A percentile compares a stretch with the other conserved stretches of the same genome.
Conservation (phyloP, 2,888 invertebrate genomes). For the Orthosia cruda region DNA sequence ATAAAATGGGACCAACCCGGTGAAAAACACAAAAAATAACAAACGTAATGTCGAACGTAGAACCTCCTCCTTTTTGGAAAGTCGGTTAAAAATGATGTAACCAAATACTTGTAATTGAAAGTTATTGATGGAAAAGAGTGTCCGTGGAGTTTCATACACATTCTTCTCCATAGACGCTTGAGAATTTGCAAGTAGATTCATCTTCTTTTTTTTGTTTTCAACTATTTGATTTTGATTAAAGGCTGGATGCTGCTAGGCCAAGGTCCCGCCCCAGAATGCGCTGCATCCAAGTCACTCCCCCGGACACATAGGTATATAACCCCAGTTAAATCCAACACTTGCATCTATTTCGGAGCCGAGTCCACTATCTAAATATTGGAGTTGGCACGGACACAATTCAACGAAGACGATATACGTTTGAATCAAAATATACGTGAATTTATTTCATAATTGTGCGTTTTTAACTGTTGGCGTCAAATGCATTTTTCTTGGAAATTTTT, state of each 20-base stretch:
- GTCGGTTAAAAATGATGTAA: no score
- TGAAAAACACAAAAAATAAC: no score
- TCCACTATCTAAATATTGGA: slow-evolving; percentile 33
- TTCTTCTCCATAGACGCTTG: no score
- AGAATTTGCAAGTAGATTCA: no score
- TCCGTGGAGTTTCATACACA: no score
- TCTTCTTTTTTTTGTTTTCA: no score
- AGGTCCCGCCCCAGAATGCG: slow-evolving; percentile 16
- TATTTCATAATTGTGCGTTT: slow-evolving; percentile 9
- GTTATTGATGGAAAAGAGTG: no score
- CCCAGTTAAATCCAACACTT: slow-evolving; percentile 9
- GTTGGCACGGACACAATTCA: slow-evolving; percentile 50
- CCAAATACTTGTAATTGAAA: no score
- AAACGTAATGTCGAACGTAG: no score
- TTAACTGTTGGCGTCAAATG: background rate
- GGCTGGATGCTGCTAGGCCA: background rate
- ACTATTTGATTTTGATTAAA: no score
- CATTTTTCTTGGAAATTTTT: background rate
- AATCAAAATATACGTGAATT: slow-evolving; percentile 36
- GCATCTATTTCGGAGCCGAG: slow-evolving; percentile 38
- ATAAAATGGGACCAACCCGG: no score
- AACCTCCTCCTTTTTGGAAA: no score
- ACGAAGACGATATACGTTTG: slow-evolving; percentile 15
- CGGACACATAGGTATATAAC: slow-evolving; percentile 9
- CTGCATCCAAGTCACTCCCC: slow-evolving; percentile 31